Evolutionary conservation across 2,797 vertebrate genomes (phyloP).

Genomic region (Fistularia commersonii): DNA sequence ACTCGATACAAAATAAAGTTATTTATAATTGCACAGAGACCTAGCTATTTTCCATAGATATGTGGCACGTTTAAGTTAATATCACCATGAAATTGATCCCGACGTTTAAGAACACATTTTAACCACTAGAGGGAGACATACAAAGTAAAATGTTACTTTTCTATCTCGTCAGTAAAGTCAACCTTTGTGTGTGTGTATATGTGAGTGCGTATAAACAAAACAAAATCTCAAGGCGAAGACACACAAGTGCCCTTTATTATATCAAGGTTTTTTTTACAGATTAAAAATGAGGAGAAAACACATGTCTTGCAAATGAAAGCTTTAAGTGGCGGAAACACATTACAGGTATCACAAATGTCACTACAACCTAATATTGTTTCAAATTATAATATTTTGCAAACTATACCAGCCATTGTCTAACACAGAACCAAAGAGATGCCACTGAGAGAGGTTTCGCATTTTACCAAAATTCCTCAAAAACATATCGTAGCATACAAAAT

Average conservation of each 20-base stretch:
- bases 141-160: no score
- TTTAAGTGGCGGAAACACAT: constrained; percentile 72
- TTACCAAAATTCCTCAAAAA: constrained; percentile 30
- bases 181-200: no score
- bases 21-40: no score
- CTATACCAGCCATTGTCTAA: constrained; percentile 69
- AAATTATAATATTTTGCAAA: constrained; percentile 73
- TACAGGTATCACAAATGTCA: constrained; percentile 69
- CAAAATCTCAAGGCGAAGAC: constrained; percentile 55
- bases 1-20: no score
- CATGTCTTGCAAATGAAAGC: constrained; percentile 64
- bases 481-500: constrained; percentile 38
- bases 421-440: constrained; percentile 40
- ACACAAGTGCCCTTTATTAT: constrained; percentile 85
- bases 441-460: background rate
- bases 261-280: constrained; percentile 68
- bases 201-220: background rate
- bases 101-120: no score
- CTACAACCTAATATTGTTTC: constrained; percentile 77
- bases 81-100: no score
- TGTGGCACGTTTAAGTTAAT: no score
- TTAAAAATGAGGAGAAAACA: constrained; percentile 60
- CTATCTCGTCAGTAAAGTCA: no score
- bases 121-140: no score
- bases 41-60: no score